Conservation (phyloP, 2,113 vertebrate genomes). For the Laticauda laticaudata region DNA sequence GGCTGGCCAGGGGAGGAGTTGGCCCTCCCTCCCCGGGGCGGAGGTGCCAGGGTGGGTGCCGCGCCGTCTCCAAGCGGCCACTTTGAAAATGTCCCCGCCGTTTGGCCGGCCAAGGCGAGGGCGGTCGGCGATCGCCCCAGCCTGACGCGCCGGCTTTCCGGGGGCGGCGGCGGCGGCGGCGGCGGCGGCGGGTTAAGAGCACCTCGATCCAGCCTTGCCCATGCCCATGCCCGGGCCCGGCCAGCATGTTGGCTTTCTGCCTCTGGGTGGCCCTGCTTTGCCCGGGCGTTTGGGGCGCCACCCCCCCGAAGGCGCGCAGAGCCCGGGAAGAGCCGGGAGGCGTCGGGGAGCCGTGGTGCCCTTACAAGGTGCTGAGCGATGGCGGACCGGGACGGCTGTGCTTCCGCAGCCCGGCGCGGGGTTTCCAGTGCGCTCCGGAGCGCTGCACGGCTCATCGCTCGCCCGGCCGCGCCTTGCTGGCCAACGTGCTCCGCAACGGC, state of each 20-base stretch:
- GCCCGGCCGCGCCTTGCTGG: slow-evolving; percentile 74
- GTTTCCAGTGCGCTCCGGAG: slow-evolving; percentile 75
- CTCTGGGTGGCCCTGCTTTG: neutral
- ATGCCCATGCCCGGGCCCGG: neutral
- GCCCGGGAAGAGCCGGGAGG: neutral
- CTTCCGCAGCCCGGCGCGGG: slow-evolving; percentile 77
- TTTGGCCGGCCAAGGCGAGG: slow-evolving; percentile 25
- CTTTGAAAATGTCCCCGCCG: slow-evolving; percentile 22
- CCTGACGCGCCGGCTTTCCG: neutral
- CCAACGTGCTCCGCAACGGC: slow-evolving; percentile 86
- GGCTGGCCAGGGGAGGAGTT: slow-evolving; percentile 32
- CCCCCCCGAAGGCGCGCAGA: neutral
- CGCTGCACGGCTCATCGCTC: slow-evolving; percentile 77
- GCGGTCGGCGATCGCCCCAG: slow-evolving; percentile 28
- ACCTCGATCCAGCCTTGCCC: slow-evolving; percentile 49
- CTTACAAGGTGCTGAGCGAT: slow-evolving; percentile 72
- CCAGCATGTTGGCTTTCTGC: slow-evolving; percentile 41
- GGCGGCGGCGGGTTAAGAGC: slow-evolving; percentile 2
- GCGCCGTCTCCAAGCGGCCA: slow-evolving; percentile 6
- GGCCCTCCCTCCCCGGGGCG: slow-evolving; percentile 18
- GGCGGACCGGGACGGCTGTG: slow-evolving; percentile 76
- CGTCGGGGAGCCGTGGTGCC: slow-evolving; percentile 62
- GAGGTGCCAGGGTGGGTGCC: neutral
- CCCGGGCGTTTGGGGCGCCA: neutral
- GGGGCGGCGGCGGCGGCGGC: too few relatives aligned